Base-by-base conservation (phyloP, 2,797 vertebrate genomes). In the Eutrigla gurnardus region DNA sequence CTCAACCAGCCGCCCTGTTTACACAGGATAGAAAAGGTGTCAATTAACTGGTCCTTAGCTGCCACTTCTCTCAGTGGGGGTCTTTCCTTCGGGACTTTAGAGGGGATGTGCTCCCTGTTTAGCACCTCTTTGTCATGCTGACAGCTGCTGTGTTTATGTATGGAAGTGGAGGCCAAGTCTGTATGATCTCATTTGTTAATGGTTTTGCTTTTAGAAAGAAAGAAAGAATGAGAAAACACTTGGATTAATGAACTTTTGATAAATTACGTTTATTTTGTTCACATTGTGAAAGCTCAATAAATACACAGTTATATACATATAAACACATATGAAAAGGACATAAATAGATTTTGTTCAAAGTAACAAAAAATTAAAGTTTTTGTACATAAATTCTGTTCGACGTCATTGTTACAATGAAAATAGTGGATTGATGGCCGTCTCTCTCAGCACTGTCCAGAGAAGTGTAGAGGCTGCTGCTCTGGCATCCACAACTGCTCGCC, bases 1-100 rank as follows among this genome's bases (percentile, higher is more conserved):
- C 53, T 73, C 50, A 79, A 59, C 33, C 55, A 39, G 45, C 42
- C 58, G 25, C 69, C 39, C 9, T 77, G 74, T 87, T 88, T 80
- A 77, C 79, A 70, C 80, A 80, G 76, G 49, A 70, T 5, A 43
- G 42, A 61, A 65, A 52, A 82, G 78, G 88, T 88, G 87, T 63
- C 74, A 81, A 73, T 85, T 89, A 89, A 86, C 85, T 81, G 65
- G 62, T 63, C 70, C 70, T 80, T 83, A 87, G 84, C 85, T 92
- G 92, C 70, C 87, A 45, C 72, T 58, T 49, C 59, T 73, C 93
- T 65, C 90, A 46, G 79, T 14, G 12, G 93, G 94, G 82, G 82
- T 83, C 63, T 87, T 92, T 93, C 92, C 93, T 91, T 73, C 70
- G 85, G 80, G 66, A 78, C 87, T 89, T 91, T 90, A 91, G 86